These are phyloP conservation scores for Spinus olivaceus DNA, from an alignment of 2,797 vertebrate genomes.

Conservation along the genomic window DNA sequence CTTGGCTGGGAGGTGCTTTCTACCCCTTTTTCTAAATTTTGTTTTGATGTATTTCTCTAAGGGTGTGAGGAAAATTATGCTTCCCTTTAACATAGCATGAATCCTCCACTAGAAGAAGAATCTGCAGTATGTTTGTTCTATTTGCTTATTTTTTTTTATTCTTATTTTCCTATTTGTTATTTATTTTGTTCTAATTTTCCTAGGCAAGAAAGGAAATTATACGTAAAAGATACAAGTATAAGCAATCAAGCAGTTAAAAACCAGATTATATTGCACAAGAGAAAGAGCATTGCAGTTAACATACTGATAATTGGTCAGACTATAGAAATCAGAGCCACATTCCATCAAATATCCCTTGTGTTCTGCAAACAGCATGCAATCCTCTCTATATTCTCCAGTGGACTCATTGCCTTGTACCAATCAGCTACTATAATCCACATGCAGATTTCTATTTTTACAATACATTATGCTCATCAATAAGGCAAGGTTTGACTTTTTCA, in stretches of 20 bases:
- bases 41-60: neutral
- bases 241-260: neutral
- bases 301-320: neutral
- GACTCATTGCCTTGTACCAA: neutral
- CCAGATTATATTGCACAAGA: neutral
- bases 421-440: slow-evolving; percentile 4
- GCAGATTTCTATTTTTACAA: neutral
- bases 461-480: neutral
- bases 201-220: neutral
- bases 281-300: neutral
- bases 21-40: neutral
- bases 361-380: neutral
- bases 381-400: neutral
- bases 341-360: neutral
- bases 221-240: neutral
- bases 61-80: neutral
- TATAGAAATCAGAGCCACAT: neutral
- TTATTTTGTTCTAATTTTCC: neutral
- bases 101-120: neutral
- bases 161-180: neutral
- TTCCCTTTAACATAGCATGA: neutral
- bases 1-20: neutral
- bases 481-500: neutral
- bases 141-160: neutral
- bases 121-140: neutral